Percentiles rank a stretch among this genome's conserved stretches.
Conservation (phyloP, 1,140 invertebrate species). For the Caenorhabditis latens region DNA sequence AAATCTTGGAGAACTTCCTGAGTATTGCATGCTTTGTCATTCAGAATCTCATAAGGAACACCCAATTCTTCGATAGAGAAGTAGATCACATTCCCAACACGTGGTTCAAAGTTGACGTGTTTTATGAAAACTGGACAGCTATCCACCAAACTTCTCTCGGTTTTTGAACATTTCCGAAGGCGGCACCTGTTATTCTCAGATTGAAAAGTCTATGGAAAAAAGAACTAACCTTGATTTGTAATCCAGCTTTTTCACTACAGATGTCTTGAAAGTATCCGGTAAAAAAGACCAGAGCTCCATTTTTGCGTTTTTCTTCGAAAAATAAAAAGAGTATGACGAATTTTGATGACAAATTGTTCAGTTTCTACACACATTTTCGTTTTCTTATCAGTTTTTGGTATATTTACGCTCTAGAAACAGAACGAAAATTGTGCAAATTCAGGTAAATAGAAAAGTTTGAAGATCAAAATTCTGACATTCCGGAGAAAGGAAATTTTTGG, state of each 20-base stretch:
- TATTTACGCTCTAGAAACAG: too few relatives aligned
- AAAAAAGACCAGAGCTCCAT: neutral
- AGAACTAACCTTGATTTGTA: neutral
- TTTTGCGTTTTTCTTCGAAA: neutral
- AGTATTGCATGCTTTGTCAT: neutral
- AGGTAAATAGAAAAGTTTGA: too few relatives aligned
- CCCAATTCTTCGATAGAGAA: neutral
- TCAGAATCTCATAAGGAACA: neutral
- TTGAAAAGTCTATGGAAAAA: neutral
- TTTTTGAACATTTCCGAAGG: neutral
- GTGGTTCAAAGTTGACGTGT: neutral
- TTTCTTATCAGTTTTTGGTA: neutral
- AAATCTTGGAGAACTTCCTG: neutral
- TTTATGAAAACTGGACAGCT: neutral
- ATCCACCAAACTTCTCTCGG: neutral
- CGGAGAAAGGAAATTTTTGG: too few relatives aligned
- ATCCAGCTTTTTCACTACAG: neutral
- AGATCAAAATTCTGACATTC: too few relatives aligned
- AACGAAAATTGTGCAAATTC: too few relatives aligned
- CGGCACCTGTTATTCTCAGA: neutral
- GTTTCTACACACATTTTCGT: neutral
- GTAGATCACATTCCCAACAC: neutral
- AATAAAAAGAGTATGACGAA: neutral
- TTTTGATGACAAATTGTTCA: neutral
- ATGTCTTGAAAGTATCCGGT: neutral